These are phyloP conservation scores for Chondrilla cf. caribensis DNA, from an alignment of 37 sponge, comb jelly and placozoan genomes.

Conservation along the genomic window DNA sequence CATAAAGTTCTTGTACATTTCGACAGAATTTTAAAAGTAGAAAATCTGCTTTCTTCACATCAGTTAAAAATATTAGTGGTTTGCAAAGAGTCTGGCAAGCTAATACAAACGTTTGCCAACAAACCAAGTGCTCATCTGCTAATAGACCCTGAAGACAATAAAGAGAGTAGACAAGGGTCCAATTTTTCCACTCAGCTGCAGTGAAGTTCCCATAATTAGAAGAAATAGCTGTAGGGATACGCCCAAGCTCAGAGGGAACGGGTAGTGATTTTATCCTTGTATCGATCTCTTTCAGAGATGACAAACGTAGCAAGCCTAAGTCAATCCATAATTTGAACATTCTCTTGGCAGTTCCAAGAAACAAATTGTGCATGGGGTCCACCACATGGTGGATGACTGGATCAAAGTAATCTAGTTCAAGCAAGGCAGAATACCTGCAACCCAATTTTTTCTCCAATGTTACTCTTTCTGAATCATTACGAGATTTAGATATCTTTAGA, in stretches of 20 bases:
- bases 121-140: neutral
- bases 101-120: conserved; percentile 19
- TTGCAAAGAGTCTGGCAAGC: conserved; percentile 8
- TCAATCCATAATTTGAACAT: conserved; percentile 7
- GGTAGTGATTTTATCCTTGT: neutral
- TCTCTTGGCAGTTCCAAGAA: conserved; percentile 4
- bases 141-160: neutral
- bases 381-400: neutral
- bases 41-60: neutral
- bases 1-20: neutral
- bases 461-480: neutral
- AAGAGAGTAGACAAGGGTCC: conserved; percentile 3
- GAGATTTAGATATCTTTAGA: neutral
- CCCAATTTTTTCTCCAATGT: neutral
- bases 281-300: neutral
- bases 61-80: neutral
- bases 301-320: neutral
- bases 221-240: neutral
- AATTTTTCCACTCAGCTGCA: conserved; percentile 4
- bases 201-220: conserved; percentile 8
- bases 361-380: conserved; percentile 7
- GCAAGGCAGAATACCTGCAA: neutral
- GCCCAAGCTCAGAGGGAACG: neutral
- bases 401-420: neutral
- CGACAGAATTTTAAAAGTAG: neutral